Evolutionary conservation across 2,113 vertebrate genomes (phyloP).

Genomic region (Dromiciops gliroides): DNA sequence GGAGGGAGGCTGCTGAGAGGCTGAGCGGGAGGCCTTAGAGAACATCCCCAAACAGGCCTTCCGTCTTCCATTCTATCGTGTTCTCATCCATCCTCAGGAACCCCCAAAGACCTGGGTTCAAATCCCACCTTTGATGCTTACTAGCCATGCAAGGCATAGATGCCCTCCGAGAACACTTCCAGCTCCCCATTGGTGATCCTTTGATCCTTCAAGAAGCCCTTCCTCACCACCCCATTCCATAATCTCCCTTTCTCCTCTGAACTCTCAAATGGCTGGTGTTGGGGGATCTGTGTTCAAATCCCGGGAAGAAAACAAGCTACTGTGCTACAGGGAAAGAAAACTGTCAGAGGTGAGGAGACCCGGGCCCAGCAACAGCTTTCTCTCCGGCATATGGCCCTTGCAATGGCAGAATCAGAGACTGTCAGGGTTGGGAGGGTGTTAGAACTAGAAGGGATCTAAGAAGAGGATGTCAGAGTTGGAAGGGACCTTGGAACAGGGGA

Average conservation of each 20-base stretch:
- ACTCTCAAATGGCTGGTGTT: background rate
- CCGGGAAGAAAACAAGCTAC: background rate
- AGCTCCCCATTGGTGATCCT: background rate
- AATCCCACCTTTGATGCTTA: background rate
- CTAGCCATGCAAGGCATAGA: no score
- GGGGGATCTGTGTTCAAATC: background rate
- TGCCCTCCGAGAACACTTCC: no score
- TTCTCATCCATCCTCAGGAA: background rate
- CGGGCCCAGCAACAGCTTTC: background rate
- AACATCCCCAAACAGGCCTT: background rate
- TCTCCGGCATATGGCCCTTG: background rate
- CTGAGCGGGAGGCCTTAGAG: background rate
- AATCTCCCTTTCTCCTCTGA: background rate
- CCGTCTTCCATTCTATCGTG: background rate
- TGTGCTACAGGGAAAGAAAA: background rate
- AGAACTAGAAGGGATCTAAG: background rate
- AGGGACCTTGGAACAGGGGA: no score
- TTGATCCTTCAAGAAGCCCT: no score
- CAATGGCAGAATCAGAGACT: background rate
- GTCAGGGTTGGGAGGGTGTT: background rate
- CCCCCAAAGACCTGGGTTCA: background rate
- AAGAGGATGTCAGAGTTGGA: background rate
- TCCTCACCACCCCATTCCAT: background rate
- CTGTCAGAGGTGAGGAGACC: background rate
- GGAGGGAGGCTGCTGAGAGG: background rate